A percentile compares a stretch with the other conserved stretches of the same genome.
phyloP scores from a whole-genome alignment of 2,888 invertebrate species.

The Proisotoma minuta region DNA sequence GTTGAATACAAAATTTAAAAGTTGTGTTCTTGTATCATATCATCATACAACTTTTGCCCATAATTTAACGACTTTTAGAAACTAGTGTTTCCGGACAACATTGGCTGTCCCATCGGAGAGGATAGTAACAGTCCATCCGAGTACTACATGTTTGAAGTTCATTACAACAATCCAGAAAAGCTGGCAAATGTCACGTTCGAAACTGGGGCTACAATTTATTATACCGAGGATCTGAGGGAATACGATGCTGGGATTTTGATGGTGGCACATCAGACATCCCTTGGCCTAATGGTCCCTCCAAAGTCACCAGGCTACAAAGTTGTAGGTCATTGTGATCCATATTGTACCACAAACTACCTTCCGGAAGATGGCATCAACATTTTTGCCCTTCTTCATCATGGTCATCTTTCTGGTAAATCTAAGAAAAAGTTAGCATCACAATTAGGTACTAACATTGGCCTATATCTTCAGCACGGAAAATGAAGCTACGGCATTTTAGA shows the following conservation, averaged over 20 bases:
- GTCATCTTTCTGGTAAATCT: not conserved
- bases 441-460: too few species aligned
- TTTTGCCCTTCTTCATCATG: not conserved
- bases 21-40: too few species aligned
- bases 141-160: conserved; percentile 28
- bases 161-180: conserved; percentile 28
- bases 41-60: not conserved
- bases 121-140: not conserved
- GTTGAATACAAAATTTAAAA: not conserved
- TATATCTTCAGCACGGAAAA: conserved; percentile 56
- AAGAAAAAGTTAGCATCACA: too few species aligned
- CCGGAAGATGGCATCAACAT: not conserved
- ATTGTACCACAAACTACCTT: not conserved
- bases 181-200: conserved; percentile 14
- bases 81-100: conserved; percentile 25
- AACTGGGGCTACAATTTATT: conserved; percentile 19
- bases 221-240: conserved; percentile 25
- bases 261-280: conserved; percentile 10
- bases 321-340: conserved; percentile 13
- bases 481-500: conserved; percentile 71
- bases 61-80: conserved; percentile 5
- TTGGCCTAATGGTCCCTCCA: not conserved
- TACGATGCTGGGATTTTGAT: conserved; percentile 7
- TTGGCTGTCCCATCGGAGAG: conserved; percentile 26
- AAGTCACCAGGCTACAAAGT: not conserved